These are phyloP conservation scores for Euglossa dilemma DNA, from an alignment of 1,140 invertebrate species.

Conservation along the genomic window DNA sequence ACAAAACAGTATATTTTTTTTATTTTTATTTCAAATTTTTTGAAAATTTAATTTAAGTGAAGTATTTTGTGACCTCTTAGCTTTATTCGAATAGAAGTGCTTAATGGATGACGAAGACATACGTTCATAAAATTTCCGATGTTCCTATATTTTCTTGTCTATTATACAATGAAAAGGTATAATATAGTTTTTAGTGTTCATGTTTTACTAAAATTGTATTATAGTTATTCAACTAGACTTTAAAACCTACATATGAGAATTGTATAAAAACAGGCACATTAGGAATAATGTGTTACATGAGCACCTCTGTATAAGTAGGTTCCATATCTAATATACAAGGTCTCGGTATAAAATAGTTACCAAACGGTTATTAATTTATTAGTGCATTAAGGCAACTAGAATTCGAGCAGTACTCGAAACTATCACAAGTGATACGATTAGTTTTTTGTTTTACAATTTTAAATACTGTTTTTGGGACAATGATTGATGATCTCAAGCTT, in stretches of 20 bases:
- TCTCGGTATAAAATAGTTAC: constrained; percentile 74
- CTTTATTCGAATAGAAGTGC: not conserved
- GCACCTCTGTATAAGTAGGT: constrained; percentile 54
- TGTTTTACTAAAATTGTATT: constrained; percentile 33
- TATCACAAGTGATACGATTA: constrained; percentile 72
- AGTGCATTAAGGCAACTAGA: constrained; percentile 75
- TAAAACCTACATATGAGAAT: constrained; percentile 51
- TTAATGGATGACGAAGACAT: not conserved
- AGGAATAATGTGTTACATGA: constrained; percentile 52
- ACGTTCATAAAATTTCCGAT: not conserved
- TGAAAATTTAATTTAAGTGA: not conserved
- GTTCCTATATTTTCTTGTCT: constrained; percentile 46
- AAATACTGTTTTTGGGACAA: constrained; percentile 36
- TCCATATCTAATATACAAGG: constrained; percentile 60
- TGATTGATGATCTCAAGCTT: constrained; percentile 18
- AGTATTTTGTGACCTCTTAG: not conserved
- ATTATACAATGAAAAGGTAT: constrained; percentile 27
- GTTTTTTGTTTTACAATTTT: constrained; percentile 31
- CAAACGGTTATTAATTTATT: constrained; percentile 71
- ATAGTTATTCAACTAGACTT: constrained; percentile 23
- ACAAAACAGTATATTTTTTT: not conserved
- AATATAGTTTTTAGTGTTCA: not conserved
- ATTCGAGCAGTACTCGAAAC: constrained; percentile 69
- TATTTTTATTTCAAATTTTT: not conserved
- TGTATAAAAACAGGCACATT: constrained; percentile 62